Conservation (phyloP, 1,140 invertebrate genomes). For the Anastrepha obliqua region DNA sequence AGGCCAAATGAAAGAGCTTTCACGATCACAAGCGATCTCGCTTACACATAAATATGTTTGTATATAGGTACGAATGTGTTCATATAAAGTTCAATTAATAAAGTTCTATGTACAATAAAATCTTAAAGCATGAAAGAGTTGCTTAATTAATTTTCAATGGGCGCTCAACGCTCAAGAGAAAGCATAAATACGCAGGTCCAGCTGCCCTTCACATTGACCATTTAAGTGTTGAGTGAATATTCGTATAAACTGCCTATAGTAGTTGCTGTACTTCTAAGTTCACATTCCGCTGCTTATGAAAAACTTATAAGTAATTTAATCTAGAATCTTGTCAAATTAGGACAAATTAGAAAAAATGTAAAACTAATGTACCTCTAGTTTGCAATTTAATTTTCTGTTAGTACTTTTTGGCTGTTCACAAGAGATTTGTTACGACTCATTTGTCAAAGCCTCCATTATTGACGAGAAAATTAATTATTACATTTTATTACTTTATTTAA, state of each 20-base stretch:
- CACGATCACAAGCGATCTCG: not conserved
- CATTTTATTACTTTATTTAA: no score
- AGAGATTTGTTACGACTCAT: no score
- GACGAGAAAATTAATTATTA: no score
- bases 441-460: no score
- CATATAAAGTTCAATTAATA: not conserved
- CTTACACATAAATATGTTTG: not conserved
- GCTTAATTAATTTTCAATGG: not conserved
- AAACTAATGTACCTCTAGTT: no score
- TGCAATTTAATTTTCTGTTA: no score
- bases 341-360: no score
- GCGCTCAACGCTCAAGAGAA: not conserved
- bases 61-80: not conserved
- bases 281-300: no score
- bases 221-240: not conserved
- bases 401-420: no score
- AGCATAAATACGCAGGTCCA: not conserved
- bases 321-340: no score
- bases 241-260: not conserved
- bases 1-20: not conserved
- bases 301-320: no score
- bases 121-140: not conserved
- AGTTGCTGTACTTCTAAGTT: no score
- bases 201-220: conserved; percentile 30
- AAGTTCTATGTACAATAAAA: not conserved